Evolutionary conservation across 2,113 vertebrate species (phyloP).

Genomic region (Cyprinodon brontotheroides): DNA sequence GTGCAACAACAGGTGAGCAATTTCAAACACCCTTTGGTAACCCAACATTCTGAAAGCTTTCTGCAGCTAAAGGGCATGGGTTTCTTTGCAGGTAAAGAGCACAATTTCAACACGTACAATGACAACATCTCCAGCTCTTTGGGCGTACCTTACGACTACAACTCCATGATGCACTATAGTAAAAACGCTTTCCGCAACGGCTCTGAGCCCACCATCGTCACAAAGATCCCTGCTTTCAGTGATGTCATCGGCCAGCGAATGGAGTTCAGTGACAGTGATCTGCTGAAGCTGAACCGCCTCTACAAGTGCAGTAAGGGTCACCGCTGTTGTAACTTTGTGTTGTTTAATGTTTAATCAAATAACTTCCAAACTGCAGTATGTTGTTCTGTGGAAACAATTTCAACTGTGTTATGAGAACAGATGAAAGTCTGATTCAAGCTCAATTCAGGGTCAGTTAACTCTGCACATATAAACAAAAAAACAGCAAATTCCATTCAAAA

Average conservation of each 20-base stretch:
- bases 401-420: no score
- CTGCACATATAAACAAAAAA: no score
- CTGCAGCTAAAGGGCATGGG: not conserved
- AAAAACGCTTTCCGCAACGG: conserved; percentile 86
- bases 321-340: not conserved
- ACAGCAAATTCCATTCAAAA: no score
- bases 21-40: not conserved
- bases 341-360: no score
- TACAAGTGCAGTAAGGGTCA: conserved; percentile 90
- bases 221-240: conserved; percentile 86
- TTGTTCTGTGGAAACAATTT: no score
- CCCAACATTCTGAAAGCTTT: not conserved
- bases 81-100: conserved; percentile 59
- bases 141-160: conserved; percentile 92
- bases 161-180: conserved; percentile 93
- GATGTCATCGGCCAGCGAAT: conserved; percentile 92
- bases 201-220: conserved; percentile 87
- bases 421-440: no score
- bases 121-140: conserved; percentile 81
- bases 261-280: conserved; percentile 92
- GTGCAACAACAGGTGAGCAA: conserved; percentile 1
- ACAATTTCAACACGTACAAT: conserved; percentile 86
- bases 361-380: no score
- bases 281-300: conserved; percentile 86
- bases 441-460: no score